phyloP scores from a whole-genome alignment of 1,140 invertebrate species.

The Drosophila teissieri region DNA sequence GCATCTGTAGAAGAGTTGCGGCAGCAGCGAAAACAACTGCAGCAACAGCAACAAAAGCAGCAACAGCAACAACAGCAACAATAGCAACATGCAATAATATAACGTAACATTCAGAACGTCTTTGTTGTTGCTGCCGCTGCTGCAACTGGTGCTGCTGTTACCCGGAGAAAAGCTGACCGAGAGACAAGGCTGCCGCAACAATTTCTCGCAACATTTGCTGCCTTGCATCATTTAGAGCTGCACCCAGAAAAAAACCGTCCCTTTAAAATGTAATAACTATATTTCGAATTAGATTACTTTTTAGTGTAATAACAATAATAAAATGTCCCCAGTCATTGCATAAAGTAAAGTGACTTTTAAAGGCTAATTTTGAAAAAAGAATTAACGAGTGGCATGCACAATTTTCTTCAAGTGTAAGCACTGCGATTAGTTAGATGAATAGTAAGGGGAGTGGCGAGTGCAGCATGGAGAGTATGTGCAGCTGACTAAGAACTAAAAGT shows the following conservation, averaged over 20 bases:
- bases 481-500: slow-evolving; percentile 21
- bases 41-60: slow-evolving; percentile 6
- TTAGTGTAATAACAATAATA: too few relatives aligned
- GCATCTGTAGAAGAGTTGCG: slow-evolving; percentile 62
- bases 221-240: slow-evolving; percentile 54
- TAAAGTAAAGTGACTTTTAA: too few relatives aligned
- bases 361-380: too few relatives aligned
- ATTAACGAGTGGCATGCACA: neutral
- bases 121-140: slow-evolving; percentile 48
- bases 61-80: slow-evolving; percentile 25
- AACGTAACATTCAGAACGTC: slow-evolving; percentile 79
- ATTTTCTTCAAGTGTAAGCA: neutral
- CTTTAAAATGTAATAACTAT: too few relatives aligned
- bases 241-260: slow-evolving; percentile 11
- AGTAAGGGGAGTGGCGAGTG: neutral
- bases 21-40: slow-evolving; percentile 21
- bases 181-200: slow-evolving; percentile 44
- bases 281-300: neutral
- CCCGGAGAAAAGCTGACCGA: slow-evolving; percentile 28
- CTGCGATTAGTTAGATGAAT: neutral
- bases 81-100: slow-evolving; percentile 50
- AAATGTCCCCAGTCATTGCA: neutral
- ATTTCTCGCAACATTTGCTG: slow-evolving; percentile 64
- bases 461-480: neutral
- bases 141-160: slow-evolving; percentile 27